Base-by-base conservation (phyloP, 2,113 vertebrate genomes). In the Accipiter virgatus region DNA sequence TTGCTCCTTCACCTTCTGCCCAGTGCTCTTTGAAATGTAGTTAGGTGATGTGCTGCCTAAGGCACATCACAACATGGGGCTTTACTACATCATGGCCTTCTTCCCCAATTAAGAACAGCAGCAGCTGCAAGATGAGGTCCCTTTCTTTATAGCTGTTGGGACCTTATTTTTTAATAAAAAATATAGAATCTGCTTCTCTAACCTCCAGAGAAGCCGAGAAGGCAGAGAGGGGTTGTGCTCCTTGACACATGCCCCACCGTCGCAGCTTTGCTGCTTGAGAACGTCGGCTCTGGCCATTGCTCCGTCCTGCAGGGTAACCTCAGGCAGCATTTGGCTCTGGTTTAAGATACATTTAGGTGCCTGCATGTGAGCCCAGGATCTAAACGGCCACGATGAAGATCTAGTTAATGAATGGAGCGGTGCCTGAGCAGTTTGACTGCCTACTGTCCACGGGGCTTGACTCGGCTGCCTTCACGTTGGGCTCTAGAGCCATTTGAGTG, bases 401-500 rank as follows among this genome's bases (percentile, higher is more conserved):
- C 45, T 22, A 23, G 19, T 34, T 73, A 66, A 62, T 2, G 2
- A 89, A 14, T 13, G 38, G 62, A 61, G 38, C 2, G 1, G 29
- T n/a, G n/a, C 62, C 29, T 38, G 29, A 83, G n/a, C 36, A 56
- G 13, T 53, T 38, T 55, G 52, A 47, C 47, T 25, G 23, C 23
- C 8, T 26, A 26, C 18, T 1, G 0, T 43, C 15, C 47, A 7
- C 1, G 1, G 25, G 6, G 13, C 34, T 67, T 88, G 71, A 21
- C 61, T 71, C 50, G 45, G 45, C 18, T 55, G 27, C 52, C 55
- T 5, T 43, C 36, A 22, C 8, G 12, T 6, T 20, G 47, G 34
- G 8, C 20, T 71, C 17, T 56, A n/a, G 36, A 81, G 61, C 61
- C 20, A 14, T 55, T 21, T 31, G 66, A 78, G n/a, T 19, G 20